Conservation (phyloP, 2,888 invertebrate species). For the Caenorhabditis virilis region DNA sequence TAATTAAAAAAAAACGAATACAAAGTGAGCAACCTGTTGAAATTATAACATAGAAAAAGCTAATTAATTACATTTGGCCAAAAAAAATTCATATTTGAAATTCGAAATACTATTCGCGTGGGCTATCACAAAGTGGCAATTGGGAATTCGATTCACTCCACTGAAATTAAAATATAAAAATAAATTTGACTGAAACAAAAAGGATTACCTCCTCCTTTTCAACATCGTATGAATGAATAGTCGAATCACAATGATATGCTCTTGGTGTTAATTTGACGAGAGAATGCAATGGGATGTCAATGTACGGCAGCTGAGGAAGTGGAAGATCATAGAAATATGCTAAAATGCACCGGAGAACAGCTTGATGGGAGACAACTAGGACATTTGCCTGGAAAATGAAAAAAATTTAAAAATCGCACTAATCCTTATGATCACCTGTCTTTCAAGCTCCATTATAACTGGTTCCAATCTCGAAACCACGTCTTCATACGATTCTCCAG, state of each 20-base stretch:
- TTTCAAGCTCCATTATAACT: constrained; percentile 76
- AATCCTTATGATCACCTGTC: constrained; percentile 33
- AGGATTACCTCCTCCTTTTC: constrained; percentile 32
- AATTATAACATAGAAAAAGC: background rate
- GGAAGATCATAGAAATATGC: constrained; percentile 82
- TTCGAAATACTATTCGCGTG: constrained; percentile 37
- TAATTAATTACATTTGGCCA: background rate
- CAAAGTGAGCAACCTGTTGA: background rate
- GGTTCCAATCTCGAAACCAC: constrained; percentile 85
- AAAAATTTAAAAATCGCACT: background rate
- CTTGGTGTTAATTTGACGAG: constrained; percentile 77
- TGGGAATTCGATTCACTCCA: constrained; percentile 38
- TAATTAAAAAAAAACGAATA: constrained; percentile 12
- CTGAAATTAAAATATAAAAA: constrained; percentile 19
- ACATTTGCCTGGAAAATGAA: constrained; percentile 77
- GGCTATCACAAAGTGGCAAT: constrained; percentile 44
- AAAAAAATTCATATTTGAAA: background rate
- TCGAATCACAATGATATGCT: constrained; percentile 82
- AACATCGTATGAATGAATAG: constrained; percentile 43
- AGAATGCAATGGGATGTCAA: constrained; percentile 54
- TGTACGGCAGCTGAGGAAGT: constrained; percentile 46
- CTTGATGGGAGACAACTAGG: constrained; percentile 87
- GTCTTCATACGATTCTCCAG: constrained; percentile 81
- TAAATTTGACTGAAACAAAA: constrained; percentile 1
- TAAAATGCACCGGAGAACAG: constrained; percentile 83